These are phyloP conservation scores for Pelusios castaneus DNA, from an alignment of 2,113 vertebrate species.

Conservation along the genomic window DNA sequence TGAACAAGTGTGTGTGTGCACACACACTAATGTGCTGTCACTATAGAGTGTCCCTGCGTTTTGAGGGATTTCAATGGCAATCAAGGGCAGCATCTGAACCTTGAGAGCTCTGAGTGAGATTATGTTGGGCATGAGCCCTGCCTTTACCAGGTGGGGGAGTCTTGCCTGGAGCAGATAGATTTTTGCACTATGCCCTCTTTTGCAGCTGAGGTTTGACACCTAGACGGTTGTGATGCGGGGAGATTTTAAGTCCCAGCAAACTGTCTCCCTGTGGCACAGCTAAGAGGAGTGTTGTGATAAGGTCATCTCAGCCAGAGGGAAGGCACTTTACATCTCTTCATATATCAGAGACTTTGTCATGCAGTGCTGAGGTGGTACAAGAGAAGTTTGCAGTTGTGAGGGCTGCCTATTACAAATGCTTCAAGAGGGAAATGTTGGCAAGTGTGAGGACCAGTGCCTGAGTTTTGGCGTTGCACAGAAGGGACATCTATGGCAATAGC, in stretches of 20 bases:
- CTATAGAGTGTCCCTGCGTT: accelerated
- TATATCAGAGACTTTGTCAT: not conserved
- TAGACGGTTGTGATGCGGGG: not conserved
- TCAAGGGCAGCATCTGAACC: not conserved
- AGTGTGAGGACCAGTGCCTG: not conserved
- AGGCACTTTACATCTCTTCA: not conserved
- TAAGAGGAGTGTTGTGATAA: not conserved
- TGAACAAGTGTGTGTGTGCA: not conserved
- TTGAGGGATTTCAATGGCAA: not conserved
- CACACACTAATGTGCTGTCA: not conserved
- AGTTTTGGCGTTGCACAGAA: not conserved
- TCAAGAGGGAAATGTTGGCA: not conserved
- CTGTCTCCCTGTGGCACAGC: accelerated
- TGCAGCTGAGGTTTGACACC: not conserved
- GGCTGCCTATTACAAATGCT: not conserved
- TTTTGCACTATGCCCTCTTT: not conserved
- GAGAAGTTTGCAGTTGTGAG: not conserved
- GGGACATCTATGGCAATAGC: not conserved
- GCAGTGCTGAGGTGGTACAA: not conserved
- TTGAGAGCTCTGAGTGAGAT: not conserved
- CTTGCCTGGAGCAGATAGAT: not conserved
- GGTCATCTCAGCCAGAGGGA: not conserved
- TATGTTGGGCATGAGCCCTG: not conserved
- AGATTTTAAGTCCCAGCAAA: not conserved
- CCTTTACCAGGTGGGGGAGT: not conserved